Conservation (phyloP, 2,113 vertebrate species). For the Bettongia penicillata region DNA sequence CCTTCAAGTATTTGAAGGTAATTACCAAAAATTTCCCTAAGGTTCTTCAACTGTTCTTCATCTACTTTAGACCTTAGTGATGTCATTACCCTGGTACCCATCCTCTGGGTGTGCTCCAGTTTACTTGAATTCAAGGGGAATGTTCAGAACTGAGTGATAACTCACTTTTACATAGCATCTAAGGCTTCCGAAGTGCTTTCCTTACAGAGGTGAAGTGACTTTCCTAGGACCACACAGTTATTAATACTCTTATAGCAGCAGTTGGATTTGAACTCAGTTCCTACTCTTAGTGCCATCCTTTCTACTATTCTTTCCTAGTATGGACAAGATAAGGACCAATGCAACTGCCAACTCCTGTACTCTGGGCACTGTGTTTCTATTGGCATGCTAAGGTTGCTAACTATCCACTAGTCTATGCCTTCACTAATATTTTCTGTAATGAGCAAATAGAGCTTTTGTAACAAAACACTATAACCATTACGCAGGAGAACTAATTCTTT, state of each 20-base stretch:
- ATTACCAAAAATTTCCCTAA: neutral
- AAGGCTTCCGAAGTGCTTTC: neutral
- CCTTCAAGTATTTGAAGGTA: neutral
- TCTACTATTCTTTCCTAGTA: neutral
- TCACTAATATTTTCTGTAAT: neutral
- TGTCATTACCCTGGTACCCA: neutral
- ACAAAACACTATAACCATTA: conserved; percentile 44
- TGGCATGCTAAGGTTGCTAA: neutral
- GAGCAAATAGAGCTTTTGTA: conserved; percentile 14
- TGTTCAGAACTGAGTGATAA: neutral
- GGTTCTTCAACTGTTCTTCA: neutral
- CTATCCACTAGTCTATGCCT: neutral
- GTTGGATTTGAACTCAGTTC: neutral
- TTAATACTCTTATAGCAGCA: neutral
- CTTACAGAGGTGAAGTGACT: neutral
- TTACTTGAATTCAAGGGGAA: neutral
- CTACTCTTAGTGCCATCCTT: neutral
- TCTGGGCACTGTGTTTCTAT: neutral
- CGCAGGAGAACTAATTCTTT: neutral
- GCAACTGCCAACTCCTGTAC: neutral
- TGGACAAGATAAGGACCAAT: neutral
- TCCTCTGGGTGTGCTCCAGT: neutral
- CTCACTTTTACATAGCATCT: neutral
- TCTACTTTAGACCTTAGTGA: neutral
- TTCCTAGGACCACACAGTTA: neutral